Evolutionary conservation across 2,797 vertebrate species (phyloP).

Genomic region (Lagorchestes hirsutus): DNA sequence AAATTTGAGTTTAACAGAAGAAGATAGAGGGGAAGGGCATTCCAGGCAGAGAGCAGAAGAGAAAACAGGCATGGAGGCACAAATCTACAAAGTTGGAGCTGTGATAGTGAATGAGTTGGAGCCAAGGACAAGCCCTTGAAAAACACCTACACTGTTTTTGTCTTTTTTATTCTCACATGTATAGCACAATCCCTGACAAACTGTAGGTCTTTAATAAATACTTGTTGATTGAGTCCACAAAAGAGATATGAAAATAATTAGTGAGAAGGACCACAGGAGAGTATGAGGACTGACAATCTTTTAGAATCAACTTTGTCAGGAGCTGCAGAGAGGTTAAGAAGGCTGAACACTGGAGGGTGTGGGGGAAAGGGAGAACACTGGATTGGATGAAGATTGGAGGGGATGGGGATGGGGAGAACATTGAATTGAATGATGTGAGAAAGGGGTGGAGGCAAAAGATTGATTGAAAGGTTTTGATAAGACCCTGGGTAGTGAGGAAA

Average conservation of each 20-base stretch:
- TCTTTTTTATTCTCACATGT: neutral
- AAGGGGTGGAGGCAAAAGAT: neutral
- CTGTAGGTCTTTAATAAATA: neutral
- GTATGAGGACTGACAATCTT: neutral
- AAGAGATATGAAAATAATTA: neutral
- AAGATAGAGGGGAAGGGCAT: too few relatives aligned
- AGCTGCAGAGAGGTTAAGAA: neutral
- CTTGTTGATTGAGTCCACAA: neutral
- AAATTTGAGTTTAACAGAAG: fast-evolving
- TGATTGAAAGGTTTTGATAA: neutral
- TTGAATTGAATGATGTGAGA: neutral
- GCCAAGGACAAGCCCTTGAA: neutral
- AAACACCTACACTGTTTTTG: neutral
- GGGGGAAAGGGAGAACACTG: too few relatives aligned
- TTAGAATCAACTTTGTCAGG: neutral
- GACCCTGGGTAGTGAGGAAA: neutral
- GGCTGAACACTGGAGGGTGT: neutral
- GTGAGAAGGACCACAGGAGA: neutral
- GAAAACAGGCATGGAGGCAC: fast-evolving
- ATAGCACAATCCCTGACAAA: neutral
- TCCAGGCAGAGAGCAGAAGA: neutral
- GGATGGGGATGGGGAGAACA: fast-evolving
- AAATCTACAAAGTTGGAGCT: neutral
- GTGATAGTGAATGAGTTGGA: neutral
- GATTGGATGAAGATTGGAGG: neutral